phyloP scores from a whole-genome alignment of 1,140 invertebrate genomes.

The Ptiloglossa arizonensis region DNA sequence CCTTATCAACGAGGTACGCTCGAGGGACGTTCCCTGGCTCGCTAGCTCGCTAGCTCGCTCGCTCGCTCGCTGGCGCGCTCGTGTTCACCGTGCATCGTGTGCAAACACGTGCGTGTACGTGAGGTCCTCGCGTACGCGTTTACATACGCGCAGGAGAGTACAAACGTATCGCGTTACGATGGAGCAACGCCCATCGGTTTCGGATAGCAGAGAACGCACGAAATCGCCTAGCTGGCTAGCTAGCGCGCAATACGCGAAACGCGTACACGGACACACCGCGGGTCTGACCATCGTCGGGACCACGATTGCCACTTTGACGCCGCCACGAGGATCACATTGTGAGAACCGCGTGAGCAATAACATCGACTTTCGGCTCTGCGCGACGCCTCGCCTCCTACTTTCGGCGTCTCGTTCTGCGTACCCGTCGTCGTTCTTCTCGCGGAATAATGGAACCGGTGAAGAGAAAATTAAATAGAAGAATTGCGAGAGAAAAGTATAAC shows the following conservation, averaged over 20 bases:
- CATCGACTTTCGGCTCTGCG: neutral
- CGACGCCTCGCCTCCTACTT: neutral
- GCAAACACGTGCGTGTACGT: too few relatives aligned
- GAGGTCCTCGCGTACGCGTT: constrained; percentile 1
- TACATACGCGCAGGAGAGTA: constrained; percentile 54
- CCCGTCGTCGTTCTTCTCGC: neutral
- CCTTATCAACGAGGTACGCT: constrained; percentile 24
- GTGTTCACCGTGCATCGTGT: too few relatives aligned
- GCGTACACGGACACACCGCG: neutral
- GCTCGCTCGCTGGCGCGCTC: too few relatives aligned
- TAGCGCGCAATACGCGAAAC: constrained; percentile 41
- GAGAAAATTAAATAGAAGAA: too few relatives aligned
- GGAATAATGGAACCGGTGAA: too few relatives aligned
- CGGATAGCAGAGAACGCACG: constrained; percentile 63
- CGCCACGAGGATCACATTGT: neutral
- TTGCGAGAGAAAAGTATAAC: too few relatives aligned
- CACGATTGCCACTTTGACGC: constrained; percentile 44
- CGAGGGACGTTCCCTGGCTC: neutral
- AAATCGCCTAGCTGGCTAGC: constrained; percentile 38
- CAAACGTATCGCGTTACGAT: constrained; percentile 75
- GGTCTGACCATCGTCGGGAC: constrained; percentile 11
- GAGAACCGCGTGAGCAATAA: constrained; percentile 1
- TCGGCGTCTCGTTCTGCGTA: too few relatives aligned
- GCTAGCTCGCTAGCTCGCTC: too few relatives aligned
- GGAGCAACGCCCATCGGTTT: constrained; percentile 75